A percentile compares a stretch with the other conserved stretches of the same genome.
phyloP scores from a whole-genome alignment of 2,888 invertebrate species.

The Ptychoptera albimana region DNA sequence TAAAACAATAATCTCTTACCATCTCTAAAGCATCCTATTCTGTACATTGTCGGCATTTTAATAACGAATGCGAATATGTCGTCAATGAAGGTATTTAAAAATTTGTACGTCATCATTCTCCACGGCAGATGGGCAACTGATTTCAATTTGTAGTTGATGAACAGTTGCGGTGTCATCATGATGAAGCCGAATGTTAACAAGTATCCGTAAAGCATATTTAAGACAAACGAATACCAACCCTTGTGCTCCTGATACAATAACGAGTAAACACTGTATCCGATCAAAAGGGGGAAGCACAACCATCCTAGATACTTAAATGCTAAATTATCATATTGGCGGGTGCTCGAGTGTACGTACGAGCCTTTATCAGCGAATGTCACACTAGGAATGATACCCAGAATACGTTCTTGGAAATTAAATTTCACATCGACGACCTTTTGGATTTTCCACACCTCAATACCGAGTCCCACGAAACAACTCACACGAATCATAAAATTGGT shows the following conservation, averaged over 20 bases:
- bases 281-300: conserved; percentile 84
- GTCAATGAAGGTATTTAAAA: conserved; percentile 97
- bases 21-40: conserved; percentile 95
- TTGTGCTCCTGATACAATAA: conserved; percentile 91
- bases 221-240: conserved; percentile 97
- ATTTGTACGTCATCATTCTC: conserved; percentile 99
- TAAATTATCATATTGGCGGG: conserved; percentile 82
- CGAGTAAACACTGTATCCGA: conserved; percentile 90
- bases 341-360: conserved; percentile 88
- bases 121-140: conserved; percentile 98
- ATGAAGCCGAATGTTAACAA: conserved; percentile 97
- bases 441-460: conserved; percentile 98
- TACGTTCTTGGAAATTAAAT: conserved; percentile 52
- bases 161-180: conserved; percentile 99
- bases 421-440: conserved; percentile 86
- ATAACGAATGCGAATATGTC: conserved; percentile 99
- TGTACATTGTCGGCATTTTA: conserved; percentile 98
- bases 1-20: conserved; percentile 31
- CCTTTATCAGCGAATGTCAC: conserved; percentile 82
- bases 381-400: conserved; percentile 66
- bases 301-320: conserved; percentile 96
- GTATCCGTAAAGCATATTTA: conserved; percentile 95
- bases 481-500: conserved; percentile 92
- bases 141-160: conserved; percentile 98
- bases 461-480: conserved; percentile 84